Base-by-base conservation (phyloP, 2,113 vertebrate species). In the Harpagus bidentatus region DNA sequence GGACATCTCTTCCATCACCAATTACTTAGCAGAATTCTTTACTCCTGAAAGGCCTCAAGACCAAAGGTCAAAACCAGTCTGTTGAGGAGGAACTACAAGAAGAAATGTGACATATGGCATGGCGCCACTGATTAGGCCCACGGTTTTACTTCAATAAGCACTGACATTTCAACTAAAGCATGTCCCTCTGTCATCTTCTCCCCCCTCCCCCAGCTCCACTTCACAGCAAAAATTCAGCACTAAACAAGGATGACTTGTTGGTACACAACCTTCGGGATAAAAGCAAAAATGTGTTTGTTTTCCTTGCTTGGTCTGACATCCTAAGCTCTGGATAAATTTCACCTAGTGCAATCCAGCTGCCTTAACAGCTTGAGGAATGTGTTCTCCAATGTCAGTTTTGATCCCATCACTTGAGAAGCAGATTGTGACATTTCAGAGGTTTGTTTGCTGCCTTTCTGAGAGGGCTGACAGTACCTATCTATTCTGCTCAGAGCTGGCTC, bases 391-490 rank as follows among this genome's bases (percentile, higher is more conserved):
- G 91, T 91, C 95, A 94, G 95, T 90, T 97, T 91, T 96, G 93
- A 97, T 96, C 95, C 95, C 82, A 83, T 97, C 96, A 91, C 94
- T 96, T 97, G 93, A 55, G 45, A 95, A 97, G 94, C 95, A 95
- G 96, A 95, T 94, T 63, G 96, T 96, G 95, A 96, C 96, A 97
- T 97, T 97, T 98, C 97, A 97, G 97, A 93, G 91, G 94, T 88
- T 96, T 71, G 56, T 87, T 96, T 93, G 94, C 96, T 95, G 95
- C 91, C 72, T 91, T 86, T 94, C 78, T 0, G 42, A 95, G 85
- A 91, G 76, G 92, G 91, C 89, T 96, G 96, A 95, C 96, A 95
- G 94, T 86, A 95, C 95, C 97, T 92, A 92, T 96, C 95, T 88
- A 77, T 96, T 95, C 84, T 86, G 88, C 78, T 90, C 82, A 85